Conservation (phyloP, 2,113 vertebrate species). For the Cromileptes altivelis region DNA sequence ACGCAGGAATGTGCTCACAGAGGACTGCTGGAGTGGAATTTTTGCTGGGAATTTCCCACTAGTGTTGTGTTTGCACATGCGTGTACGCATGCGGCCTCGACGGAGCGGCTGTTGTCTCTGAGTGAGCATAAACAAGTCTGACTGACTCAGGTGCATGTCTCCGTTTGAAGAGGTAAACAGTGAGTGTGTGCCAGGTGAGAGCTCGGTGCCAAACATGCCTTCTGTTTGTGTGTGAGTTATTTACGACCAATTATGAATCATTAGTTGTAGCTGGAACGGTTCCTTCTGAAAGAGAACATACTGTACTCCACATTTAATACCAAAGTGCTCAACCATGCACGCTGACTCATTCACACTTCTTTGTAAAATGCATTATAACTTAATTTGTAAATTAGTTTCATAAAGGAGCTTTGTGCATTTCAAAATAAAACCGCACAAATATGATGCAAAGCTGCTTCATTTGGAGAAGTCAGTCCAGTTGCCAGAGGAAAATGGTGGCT, state of each 20-base stretch:
- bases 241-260: neutral
- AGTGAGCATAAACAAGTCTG: slow-evolving; percentile 40
- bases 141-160: slow-evolving; percentile 48
- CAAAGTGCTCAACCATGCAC: neutral
- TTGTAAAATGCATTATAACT: neutral
- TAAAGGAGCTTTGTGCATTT: neutral
- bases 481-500: too few relatives aligned
- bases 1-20: slow-evolving; percentile 77
- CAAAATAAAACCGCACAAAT: neutral
- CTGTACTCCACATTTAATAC: neutral
- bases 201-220: neutral
- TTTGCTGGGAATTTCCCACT: slow-evolving; percentile 82
- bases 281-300: neutral
- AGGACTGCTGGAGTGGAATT: slow-evolving; percentile 77
- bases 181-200: neutral
- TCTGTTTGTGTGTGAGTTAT: neutral
- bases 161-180: slow-evolving; percentile 15
- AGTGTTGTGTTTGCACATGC: slow-evolving; percentile 49
- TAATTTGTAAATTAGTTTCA: neutral
- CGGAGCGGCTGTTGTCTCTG: slow-evolving; percentile 32
- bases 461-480: neutral
- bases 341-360: neutral
- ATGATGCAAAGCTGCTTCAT: neutral
- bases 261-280: neutral
- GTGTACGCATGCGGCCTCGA: slow-evolving; percentile 2